Base-by-base conservation (phyloP, 1,140 invertebrate genomes). In the Brachionus rubens region DNA sequence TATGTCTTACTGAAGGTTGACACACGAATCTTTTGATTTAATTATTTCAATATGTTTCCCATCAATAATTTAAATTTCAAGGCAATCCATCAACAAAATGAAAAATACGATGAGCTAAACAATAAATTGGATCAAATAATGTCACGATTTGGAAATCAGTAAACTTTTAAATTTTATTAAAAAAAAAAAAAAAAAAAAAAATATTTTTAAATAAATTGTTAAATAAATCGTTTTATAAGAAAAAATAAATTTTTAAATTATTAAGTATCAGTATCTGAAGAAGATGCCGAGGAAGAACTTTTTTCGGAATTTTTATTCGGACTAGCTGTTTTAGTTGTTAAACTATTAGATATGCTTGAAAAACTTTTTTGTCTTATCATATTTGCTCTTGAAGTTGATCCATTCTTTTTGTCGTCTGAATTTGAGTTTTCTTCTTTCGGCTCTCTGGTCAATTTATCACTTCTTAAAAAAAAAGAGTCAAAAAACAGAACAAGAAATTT, bases 191-290 rank as follows among this genome's bases (percentile, higher is more conserved):
- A 43, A 43, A 65, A 43, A 26, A 24, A 65, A 65, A 41, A 43
- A 36, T 43, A 10, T 41, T 65, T 43, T 24, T 43, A 19, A 41
- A 24, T 21, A 65, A 43, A 65, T 65, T 62, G 12, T 16, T 14
- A 5, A 19, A 62, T 40, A 36, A 36, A 40, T 6, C 19, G 19
- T n/a, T 50, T 50, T 50, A n/a, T n/a, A n/a, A n/a, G n/a, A n/a
- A 62, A 41, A 41, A 16, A 36, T 33, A 16, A 16, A 36, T 3
- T 59, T 56, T 9, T 59, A 33, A 24, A 59, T 5, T 9, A 26
- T 65, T 43, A 65, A 5, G 59, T 65, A 41, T 65, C 59, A 24
- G 59, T 65, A 41, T 65, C 59, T 10, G 59, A 65, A 19, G 59
- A 65, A 24, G 59, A 65, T 14, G 41, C 59, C 7, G 36, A 24